A percentile compares a stretch with the other conserved stretches of the same genome.
Conservation (phyloP, 2,888 invertebrate genomes). For the Chelonus formosanus region DNA sequence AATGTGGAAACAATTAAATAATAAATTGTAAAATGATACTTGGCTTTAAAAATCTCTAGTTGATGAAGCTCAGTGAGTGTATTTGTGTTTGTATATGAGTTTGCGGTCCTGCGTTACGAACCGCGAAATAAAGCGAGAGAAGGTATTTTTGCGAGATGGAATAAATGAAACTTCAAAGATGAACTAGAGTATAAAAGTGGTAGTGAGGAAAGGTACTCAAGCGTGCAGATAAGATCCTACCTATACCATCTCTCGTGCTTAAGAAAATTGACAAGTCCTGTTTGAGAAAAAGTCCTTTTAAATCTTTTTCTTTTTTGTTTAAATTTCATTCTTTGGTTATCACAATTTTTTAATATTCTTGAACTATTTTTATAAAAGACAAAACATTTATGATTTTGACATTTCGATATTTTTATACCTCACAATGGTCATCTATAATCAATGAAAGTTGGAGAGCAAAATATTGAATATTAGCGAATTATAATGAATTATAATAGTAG, state of each 20-base stretch:
- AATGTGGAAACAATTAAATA: too few relatives aligned
- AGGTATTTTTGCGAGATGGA: constrained; percentile 11
- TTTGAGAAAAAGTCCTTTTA: constrained; percentile 26
- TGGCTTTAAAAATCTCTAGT: too few relatives aligned
- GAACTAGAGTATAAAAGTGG: constrained; percentile 8
- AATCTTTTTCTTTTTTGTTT: neutral
- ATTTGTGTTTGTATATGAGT: neutral
- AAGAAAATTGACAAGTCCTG: constrained; percentile 35
- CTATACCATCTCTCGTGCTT: constrained; percentile 22
- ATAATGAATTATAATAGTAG: too few relatives aligned
- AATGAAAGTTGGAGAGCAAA: too few relatives aligned
- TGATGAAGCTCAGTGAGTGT: neutral
- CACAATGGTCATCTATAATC: too few relatives aligned
- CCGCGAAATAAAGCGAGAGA: neutral
- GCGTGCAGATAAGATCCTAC: constrained; percentile 31
- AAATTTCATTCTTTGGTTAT: neutral
- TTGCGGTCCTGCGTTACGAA: neutral
- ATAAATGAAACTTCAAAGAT: constrained; percentile 33
- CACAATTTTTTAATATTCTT: neutral
- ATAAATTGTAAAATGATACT: too few relatives aligned
- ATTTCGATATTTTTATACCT: too few relatives aligned
- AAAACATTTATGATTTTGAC: too few relatives aligned
- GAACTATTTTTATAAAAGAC: neutral
- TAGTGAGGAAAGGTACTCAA: constrained; percentile 25
- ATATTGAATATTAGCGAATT: too few relatives aligned